phyloP scores from a whole-genome alignment of 2,888 invertebrate species.

The Aspidiotus rigidus region DNA sequence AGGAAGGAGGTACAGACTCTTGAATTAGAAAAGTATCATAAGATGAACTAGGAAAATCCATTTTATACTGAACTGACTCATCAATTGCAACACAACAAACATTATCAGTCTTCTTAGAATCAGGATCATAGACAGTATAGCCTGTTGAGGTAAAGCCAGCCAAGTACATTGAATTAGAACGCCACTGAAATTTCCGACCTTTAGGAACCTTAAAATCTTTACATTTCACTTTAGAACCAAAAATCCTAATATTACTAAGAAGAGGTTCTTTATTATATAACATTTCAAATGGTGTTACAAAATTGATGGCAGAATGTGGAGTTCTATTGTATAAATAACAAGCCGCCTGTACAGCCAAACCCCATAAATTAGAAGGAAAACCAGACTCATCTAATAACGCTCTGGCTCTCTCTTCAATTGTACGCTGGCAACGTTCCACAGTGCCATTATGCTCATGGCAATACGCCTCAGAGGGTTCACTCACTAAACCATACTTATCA shows the following conservation, averaged over 20 bases:
- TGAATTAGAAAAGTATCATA: neutral
- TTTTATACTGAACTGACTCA: neutral
- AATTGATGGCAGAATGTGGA: conserved; percentile 1
- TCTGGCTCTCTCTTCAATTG: neutral
- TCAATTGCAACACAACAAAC: conserved; percentile 1
- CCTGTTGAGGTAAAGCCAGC: conserved; percentile 5
- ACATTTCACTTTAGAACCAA: neutral
- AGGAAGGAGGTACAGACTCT: neutral
- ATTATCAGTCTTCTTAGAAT: neutral
- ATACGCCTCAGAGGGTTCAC: neutral
- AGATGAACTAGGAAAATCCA: too few species aligned
- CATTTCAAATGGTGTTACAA: conserved; percentile 12
- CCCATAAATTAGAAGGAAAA: conserved; percentile 3
- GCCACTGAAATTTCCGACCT: neutral
- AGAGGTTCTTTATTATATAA: neutral
- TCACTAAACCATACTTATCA: neutral
- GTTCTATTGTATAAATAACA: conserved; percentile 7
- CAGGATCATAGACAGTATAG: neutral
- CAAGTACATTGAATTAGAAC: neutral
- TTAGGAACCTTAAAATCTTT: neutral
- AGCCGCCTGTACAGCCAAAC: conserved; percentile 1
- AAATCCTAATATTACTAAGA: neutral
- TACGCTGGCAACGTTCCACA: neutral
- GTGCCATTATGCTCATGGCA: conserved; percentile 12
- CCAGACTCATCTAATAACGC: conserved; percentile 4